A percentile compares a stretch with the other conserved stretches of the same genome.
Evolutionary conservation across 2,113 vertebrate genomes (phyloP).

Genomic region (Bungarus multicinctus): DNA sequence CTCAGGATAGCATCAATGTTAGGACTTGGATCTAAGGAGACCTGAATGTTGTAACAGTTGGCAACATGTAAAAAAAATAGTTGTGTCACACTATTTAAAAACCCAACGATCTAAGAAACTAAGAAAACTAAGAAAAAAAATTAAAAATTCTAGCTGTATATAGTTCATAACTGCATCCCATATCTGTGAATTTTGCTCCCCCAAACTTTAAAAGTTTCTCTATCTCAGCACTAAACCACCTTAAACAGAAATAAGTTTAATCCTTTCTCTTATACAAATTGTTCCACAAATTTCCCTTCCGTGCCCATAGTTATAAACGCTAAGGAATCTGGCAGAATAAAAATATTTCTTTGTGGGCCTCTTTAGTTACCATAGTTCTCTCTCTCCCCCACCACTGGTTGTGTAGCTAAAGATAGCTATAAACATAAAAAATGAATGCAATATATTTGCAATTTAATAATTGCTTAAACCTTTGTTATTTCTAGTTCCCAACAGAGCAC

Average conservation of each 20-base stretch:
- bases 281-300: background rate
- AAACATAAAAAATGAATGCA: background rate
- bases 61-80: background rate
- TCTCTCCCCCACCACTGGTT: accelerated
- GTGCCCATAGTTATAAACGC: background rate
- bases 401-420: background rate
- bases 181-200: background rate
- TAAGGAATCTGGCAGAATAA: background rate
- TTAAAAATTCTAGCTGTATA: background rate
- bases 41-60: background rate
- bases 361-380: background rate
- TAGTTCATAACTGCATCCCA: background rate
- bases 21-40: background rate
- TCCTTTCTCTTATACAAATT: background rate
- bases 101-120: background rate
- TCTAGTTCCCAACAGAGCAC: background rate
- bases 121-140: background rate
- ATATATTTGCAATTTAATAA: background rate
- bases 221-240: background rate
- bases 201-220: background rate
- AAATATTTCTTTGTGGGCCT: background rate
- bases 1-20: background rate
- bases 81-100: background rate
- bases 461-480: background rate
- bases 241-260: background rate